A percentile compares a stretch with the other conserved stretches of the same genome.
Conservation (phyloP, 2,113 vertebrate genomes). For the Petrocephalus zakoni region DNA sequence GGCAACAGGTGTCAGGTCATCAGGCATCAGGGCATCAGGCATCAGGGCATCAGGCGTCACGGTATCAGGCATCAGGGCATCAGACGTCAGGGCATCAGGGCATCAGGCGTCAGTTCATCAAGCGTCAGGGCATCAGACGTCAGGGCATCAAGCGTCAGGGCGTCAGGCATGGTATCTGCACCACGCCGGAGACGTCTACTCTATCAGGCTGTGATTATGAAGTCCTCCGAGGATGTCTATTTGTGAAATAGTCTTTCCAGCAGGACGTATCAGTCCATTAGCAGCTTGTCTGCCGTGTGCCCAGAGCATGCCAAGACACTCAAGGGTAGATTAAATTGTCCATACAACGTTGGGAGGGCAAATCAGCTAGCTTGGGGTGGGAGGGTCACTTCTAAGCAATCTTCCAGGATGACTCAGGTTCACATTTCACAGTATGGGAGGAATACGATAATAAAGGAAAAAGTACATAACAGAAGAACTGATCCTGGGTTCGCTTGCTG, state of each 20-base stretch:
- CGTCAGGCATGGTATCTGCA: not conserved
- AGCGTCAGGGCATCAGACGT: not conserved
- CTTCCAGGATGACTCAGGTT: slow-evolving; percentile 25
- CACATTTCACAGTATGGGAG: not conserved
- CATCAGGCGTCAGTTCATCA: too few relatives aligned
- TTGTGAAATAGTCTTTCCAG: not conserved
- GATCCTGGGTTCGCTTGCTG: not conserved
- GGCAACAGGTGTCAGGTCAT: too few relatives aligned
- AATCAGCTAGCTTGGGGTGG: slow-evolving; percentile 1
- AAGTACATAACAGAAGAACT: not conserved
- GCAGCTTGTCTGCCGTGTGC: slow-evolving; percentile 35
- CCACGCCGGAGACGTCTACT: not conserved
- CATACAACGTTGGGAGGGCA: slow-evolving; percentile 33
- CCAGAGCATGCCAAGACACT: slow-evolving; percentile 30
- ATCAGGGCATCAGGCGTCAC: too few relatives aligned
- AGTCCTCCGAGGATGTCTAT: slow-evolving; percentile 10
- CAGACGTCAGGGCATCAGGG: not conserved
- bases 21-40: too few relatives aligned
- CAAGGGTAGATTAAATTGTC: slow-evolving; percentile 41
- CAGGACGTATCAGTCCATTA: not conserved
- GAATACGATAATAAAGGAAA: not conserved
- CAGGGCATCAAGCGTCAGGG: not conserved
- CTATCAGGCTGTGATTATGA: slow-evolving; percentile 5
- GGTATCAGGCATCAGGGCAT: too few relatives aligned
- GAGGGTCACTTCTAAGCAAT: slow-evolving; percentile 24